phyloP scores from a whole-genome alignment of 2,113 vertebrate genomes.

The Notechis scutatus region DNA sequence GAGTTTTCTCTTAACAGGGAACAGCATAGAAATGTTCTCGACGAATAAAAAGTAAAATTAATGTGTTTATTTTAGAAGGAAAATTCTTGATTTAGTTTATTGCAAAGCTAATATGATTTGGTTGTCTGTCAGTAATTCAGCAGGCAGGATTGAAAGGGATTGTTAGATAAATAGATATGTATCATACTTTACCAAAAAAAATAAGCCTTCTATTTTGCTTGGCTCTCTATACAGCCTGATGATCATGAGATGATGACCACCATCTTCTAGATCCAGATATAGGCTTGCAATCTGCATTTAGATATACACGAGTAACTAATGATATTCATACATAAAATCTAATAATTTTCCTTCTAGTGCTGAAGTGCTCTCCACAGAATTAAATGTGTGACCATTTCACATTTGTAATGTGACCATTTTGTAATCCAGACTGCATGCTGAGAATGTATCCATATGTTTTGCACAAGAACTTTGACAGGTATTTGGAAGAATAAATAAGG shows the following conservation, averaged over 20 bases:
- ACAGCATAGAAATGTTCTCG: neutral
- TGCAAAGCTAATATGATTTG: neutral
- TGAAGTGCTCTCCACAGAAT: neutral
- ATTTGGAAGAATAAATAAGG: neutral
- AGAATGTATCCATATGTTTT: neutral
- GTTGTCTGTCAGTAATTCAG: neutral
- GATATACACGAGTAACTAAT: neutral
- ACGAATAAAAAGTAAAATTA: neutral
- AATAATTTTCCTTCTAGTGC: neutral
- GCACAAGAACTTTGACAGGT: neutral
- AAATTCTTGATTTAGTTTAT: neutral
- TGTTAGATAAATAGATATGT: neutral
- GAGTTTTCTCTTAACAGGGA: neutral
- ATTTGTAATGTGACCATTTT: neutral
- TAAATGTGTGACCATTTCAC: neutral
- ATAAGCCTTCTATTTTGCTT: neutral
- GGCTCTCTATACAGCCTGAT: neutral
- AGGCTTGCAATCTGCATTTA: neutral
- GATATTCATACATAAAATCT: neutral
- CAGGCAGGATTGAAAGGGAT: neutral
- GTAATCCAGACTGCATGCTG: neutral
- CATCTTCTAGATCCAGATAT: neutral
- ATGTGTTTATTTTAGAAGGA: neutral
- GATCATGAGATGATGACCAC: neutral
- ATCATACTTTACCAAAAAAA: neutral